phyloP scores from a whole-genome alignment of 30 jellyfish, hydroid and myxozoan genomes.

The Catostylus mosaicus region DNA sequence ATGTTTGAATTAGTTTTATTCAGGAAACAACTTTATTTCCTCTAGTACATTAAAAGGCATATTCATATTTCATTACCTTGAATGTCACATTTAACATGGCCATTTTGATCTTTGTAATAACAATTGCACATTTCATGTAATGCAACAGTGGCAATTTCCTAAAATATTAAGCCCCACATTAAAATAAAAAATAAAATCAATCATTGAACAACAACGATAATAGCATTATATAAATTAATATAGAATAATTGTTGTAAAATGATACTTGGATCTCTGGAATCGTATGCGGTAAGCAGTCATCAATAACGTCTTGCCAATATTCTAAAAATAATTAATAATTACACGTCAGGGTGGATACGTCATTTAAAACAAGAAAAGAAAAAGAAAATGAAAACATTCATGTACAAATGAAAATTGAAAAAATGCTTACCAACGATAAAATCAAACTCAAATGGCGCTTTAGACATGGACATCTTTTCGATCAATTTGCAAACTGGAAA shows the following conservation, averaged over 20 bases:
- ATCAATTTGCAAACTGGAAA: conserved; percentile 73
- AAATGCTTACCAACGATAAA: conserved; percentile 5
- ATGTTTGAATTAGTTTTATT: too few species aligned
- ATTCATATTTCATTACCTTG: conserved; percentile 1
- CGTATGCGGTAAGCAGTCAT: conserved; percentile 74
- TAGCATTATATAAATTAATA: too few species aligned
- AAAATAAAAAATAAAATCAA: too few species aligned
- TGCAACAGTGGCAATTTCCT: conserved; percentile 5
- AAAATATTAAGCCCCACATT: not conserved
- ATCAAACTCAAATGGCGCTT: conserved; percentile 37
- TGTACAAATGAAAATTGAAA: not conserved
- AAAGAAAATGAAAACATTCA: not conserved
- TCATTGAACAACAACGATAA: too few species aligned
- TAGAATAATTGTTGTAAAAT: too few species aligned
- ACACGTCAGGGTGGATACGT: too few species aligned
- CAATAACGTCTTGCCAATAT: conserved; percentile 76
- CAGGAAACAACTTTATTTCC: too few species aligned
- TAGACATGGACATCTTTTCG: conserved; percentile 74
- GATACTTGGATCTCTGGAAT: conserved; percentile 71
- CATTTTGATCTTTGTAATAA: not conserved
- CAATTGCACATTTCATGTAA: conserved; percentile 9
- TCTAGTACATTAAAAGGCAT: too few species aligned
- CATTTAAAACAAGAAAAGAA: not conserved
- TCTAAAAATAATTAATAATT: conserved; percentile 22
- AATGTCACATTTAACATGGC: not conserved